Evolutionary conservation across 2,113 vertebrate species (phyloP), one percentile per base, ranked within the genome.

Genomic region (Strix uralensis): DNA sequence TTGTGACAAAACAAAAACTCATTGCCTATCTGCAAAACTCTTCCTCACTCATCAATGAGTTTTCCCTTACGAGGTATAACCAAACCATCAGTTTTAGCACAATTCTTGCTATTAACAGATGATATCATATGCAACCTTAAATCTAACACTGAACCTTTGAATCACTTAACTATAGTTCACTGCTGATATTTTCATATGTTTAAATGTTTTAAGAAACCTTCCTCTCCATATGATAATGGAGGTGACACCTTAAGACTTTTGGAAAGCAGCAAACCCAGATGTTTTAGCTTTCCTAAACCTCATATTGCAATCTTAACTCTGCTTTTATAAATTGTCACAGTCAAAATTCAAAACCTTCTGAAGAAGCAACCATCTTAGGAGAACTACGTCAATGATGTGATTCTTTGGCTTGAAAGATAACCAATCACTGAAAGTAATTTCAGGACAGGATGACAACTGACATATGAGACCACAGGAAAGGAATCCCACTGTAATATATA

Each of bases 1-100:
- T 2, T 21, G 11, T 47, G 22, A 80, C 49, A 73, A 58, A 84
- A 62, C 9, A 82, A 85, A 63, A 81, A 3, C 7, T 29, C 40
- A 13, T 3, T 25, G 5, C 19, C 81, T 36, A 69, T 3, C n/a
- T 40, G 16, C 52, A 78, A 86, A 74, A 44, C 3, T 10, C 11
- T 21, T 46, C 29, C 20, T 67, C 15, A 2, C 15, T 78, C 63
- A 67, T 18, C 0, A 0, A 2, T 16, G 14, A 67, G 4, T 18
- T 57, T 15, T 44, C 36, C 26, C 18, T 72, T 47, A 74, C 4
- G 72, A 67, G 16, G 8, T 26, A 79, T 29, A 81, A 40, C 4
- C 23, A 75, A 75, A 86, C 15, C 1, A 84, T 11, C 51, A 17
- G 8, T n/a, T 96, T 86, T 30, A 88, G n/a, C 46, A 65, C 6